Evolutionary conservation across 2,797 vertebrate genomes (phyloP).

Genomic region (Bovichtus variegatus): DNA sequence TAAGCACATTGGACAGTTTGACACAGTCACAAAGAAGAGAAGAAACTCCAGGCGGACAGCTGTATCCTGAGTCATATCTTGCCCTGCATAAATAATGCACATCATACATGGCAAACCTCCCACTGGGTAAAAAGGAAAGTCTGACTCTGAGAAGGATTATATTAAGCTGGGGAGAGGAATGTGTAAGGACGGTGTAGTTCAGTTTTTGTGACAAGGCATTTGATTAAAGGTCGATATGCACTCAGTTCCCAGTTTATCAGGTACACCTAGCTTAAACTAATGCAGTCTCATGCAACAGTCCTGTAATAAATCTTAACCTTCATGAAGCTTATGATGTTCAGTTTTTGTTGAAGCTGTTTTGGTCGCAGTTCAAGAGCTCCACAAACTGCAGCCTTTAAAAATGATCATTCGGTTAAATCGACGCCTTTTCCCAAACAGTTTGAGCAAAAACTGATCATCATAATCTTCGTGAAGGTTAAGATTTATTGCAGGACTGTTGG

Average conservation of each 20-base stretch:
- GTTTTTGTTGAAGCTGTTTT: no score
- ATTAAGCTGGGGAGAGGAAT: not conserved
- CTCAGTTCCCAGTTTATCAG: not conserved
- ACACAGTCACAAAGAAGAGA: slow-evolving; percentile 39
- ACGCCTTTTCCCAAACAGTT: no score
- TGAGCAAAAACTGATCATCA: no score
- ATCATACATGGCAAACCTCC: slow-evolving; percentile 47
- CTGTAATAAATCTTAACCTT: not conserved
- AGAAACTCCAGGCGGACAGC: slow-evolving; percentile 49
- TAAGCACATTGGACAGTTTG: slow-evolving; percentile 52
- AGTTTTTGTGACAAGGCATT: not conserved
- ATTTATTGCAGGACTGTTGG: no score
- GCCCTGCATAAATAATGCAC: slow-evolving; percentile 64
- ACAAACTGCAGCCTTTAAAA: no score
- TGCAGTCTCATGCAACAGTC: not conserved
- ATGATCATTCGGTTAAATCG: no score
- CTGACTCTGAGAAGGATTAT: slow-evolving; percentile 9
- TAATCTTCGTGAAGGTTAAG: not conserved
- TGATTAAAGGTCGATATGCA: not conserved
- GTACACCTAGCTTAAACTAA: not conserved
- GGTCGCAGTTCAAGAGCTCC: no score
- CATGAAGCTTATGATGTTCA: not conserved
- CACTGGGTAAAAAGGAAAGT: slow-evolving; percentile 17
- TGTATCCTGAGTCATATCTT: slow-evolving; percentile 64
- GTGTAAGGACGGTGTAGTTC: not conserved